A percentile compares a stretch with the other conserved stretches of the same genome.
Evolutionary conservation across 2,888 invertebrate genomes (phyloP).

Genomic region (Agrochola circellaris): DNA sequence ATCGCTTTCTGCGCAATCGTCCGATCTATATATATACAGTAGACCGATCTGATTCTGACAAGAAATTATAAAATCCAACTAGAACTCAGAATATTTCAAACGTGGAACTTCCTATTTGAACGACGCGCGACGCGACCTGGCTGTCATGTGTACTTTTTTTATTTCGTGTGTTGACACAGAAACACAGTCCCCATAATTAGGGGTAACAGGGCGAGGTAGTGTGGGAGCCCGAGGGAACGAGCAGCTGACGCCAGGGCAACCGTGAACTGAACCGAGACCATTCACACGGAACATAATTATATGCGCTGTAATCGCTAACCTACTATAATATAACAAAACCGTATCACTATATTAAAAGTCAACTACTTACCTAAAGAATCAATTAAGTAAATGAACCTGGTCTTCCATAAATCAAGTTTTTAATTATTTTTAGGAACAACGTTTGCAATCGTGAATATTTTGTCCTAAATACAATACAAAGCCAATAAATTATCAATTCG

Average conservation of each 20-base stretch:
- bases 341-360: constrained; percentile 54
- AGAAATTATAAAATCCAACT: constrained; percentile 1
- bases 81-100: constrained; percentile 20
- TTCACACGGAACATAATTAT: constrained; percentile 75
- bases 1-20: constrained; percentile 34
- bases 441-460: constrained; percentile 75
- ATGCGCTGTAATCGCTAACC: constrained; percentile 58
- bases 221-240: constrained; percentile 77
- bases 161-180: constrained; percentile 80
- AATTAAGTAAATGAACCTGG: constrained; percentile 62
- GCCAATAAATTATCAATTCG: constrained; percentile 84
- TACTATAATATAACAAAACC: constrained; percentile 19
- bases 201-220: constrained; percentile 75
- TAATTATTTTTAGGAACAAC: constrained; percentile 74
- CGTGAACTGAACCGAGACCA: constrained; percentile 75
- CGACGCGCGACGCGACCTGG: background rate
- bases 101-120: constrained; percentile 38
- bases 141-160: constrained; percentile 63
- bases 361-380: constrained; percentile 62
- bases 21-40: constrained; percentile 16
- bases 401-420: constrained; percentile 78
- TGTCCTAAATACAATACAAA: constrained; percentile 81
- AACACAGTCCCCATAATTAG: constrained; percentile 83
- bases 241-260: constrained; percentile 79
- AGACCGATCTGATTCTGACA: constrained; percentile 7